phyloP scores from a whole-genome alignment of 2,113 vertebrate species.

The Lophotis ruficrista region DNA sequence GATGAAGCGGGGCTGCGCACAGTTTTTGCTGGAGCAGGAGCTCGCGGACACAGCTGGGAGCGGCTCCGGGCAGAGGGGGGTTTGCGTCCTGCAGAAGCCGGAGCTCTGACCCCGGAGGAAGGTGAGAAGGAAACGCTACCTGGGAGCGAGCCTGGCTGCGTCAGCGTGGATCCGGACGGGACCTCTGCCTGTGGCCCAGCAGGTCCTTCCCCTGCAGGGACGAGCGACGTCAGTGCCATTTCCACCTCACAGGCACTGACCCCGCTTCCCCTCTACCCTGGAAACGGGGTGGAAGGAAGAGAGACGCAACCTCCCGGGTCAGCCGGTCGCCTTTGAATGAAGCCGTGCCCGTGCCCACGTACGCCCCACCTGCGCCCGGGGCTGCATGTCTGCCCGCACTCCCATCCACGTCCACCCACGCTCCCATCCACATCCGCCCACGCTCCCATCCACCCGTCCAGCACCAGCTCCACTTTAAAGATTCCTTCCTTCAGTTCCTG shows the following conservation, averaged over 20 bases:
- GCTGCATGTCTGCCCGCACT: accelerated
- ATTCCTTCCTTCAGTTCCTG: not conserved
- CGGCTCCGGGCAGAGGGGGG: not conserved
- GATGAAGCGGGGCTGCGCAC: not conserved
- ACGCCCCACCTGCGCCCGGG: not conserved
- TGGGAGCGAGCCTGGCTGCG: not conserved
- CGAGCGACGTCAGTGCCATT: not conserved
- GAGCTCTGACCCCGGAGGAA: not conserved
- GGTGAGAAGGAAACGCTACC: not conserved
- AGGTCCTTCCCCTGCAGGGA: not conserved
- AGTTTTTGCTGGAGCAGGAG: not conserved
- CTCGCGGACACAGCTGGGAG: not conserved
- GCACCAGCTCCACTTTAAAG: accelerated
- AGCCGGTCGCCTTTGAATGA: not conserved
- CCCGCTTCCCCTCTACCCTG: conserved; percentile 7
- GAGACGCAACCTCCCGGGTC: not conserved
- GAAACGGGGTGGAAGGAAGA: conserved; percentile 35
- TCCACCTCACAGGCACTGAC: not conserved
- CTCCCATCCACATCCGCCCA: accelerated
- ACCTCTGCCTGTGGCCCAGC: not conserved
- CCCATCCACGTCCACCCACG: accelerated
- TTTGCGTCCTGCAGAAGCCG: accelerated
- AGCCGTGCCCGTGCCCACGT: not conserved
- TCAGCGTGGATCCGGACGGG: not conserved
- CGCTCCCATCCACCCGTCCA: accelerated